These are phyloP conservation scores for Gavia stellata DNA, from an alignment of 2,113 vertebrate genomes.

Conservation along the genomic window DNA sequence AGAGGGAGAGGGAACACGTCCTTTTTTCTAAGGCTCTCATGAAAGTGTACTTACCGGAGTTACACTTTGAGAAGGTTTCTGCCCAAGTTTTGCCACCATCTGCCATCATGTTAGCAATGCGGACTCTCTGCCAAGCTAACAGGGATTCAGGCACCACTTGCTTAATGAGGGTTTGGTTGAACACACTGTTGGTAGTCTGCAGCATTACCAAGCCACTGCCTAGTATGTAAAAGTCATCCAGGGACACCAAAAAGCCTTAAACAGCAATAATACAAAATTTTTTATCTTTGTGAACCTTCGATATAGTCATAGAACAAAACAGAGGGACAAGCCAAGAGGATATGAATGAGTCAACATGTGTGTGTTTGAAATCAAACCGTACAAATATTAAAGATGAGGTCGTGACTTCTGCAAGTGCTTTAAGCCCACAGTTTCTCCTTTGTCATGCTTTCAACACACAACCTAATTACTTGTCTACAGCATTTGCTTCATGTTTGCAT, in stretches of 20 bases:
- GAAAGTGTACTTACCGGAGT: slow-evolving; percentile 79
- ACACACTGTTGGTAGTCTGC: slow-evolving; percentile 88
- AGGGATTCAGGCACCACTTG: slow-evolving; percentile 78
- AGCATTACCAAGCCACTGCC: slow-evolving; percentile 86
- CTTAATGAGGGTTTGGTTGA: slow-evolving; percentile 77
- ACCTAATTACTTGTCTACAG: background rate
- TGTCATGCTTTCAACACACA: background rate
- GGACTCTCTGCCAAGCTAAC: slow-evolving; percentile 89
- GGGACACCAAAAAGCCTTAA: slow-evolving; percentile 85
- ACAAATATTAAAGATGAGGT: background rate
- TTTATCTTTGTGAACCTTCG: background rate
- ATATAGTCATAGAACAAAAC: background rate
- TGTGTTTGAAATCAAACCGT: background rate
- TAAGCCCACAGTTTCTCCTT: background rate
- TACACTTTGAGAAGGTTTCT: slow-evolving; percentile 78
- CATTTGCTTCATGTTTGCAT: background rate
- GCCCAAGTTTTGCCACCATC: slow-evolving; percentile 81
- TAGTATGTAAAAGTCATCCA: slow-evolving; percentile 93
- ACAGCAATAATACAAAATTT: background rate
- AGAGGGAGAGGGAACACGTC: background rate
- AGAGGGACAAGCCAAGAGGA: background rate
- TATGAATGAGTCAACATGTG: background rate
- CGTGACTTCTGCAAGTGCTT: background rate
- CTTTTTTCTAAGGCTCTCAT: background rate
- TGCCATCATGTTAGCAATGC: slow-evolving; percentile 87